These are phyloP conservation scores for Dicaeum eximium DNA, from an alignment of 2,113 vertebrate species.

Conservation along the genomic window DNA sequence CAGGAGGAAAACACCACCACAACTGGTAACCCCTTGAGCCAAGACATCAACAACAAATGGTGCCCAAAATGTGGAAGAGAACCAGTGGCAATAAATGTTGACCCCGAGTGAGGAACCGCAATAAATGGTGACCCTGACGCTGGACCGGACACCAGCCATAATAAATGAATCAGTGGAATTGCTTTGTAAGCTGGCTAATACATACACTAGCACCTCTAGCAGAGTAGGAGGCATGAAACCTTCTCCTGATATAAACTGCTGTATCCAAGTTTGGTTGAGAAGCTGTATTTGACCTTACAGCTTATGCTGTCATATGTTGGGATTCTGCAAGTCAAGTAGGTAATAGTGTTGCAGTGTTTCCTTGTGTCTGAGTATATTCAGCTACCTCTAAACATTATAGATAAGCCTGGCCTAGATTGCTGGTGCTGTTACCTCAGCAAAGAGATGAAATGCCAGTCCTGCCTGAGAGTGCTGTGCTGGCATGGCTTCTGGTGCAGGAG, in stretches of 20 bases:
- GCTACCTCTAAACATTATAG: background rate
- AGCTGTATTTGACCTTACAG: background rate
- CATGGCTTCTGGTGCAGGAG: background rate
- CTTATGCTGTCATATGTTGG: background rate
- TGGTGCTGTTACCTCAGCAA: background rate
- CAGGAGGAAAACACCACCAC: too few species aligned
- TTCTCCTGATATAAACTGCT: background rate
- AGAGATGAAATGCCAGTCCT: background rate
- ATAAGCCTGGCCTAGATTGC: background rate
- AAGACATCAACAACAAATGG: too few species aligned
- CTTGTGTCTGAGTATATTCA: background rate
- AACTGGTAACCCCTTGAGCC: too few species aligned
- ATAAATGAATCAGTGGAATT: background rate
- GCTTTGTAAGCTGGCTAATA: background rate
- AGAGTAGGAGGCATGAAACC: background rate
- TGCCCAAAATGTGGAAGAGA: too few species aligned
- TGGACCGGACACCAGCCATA: too few species aligned
- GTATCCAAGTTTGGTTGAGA: background rate
- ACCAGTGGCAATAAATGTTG: too few species aligned
- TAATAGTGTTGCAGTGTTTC: background rate
- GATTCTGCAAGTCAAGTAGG: background rate
- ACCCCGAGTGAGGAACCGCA: too few species aligned
- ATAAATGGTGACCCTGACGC: too few species aligned
- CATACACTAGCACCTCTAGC: background rate
- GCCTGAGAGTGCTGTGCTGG: background rate